Evolutionary conservation across 2,888 invertebrate genomes (phyloP).

Genomic region (Muscina levida): DNA sequence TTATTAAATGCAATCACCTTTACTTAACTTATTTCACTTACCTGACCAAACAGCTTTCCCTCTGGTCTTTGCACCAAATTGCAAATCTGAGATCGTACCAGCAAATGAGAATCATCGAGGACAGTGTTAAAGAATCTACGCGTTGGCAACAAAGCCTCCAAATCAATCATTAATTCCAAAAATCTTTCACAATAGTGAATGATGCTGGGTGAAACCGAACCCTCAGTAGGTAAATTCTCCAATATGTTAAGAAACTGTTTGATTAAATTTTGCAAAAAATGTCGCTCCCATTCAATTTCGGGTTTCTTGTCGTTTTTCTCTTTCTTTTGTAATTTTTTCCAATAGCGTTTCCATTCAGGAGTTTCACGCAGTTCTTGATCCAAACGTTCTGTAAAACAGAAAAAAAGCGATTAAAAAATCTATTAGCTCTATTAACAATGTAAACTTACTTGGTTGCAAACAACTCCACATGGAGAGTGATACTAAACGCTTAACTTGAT

Average conservation of each 20-base stretch:
- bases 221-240: slow-evolving; percentile 86
- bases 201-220: slow-evolving; percentile 82
- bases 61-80: slow-evolving; percentile 87
- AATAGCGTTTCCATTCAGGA: slow-evolving; percentile 95
- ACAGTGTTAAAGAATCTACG: slow-evolving; percentile 98
- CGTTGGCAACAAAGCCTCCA: slow-evolving; percentile 97
- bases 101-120: slow-evolving; percentile 95
- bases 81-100: slow-evolving; percentile 93
- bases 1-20: no score
- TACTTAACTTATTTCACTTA: slow-evolving; percentile 82
- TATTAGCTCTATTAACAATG: slow-evolving; percentile 46
- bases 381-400: slow-evolving; percentile 83
- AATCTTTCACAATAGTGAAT: slow-evolving; percentile 95
- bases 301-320: slow-evolving; percentile 84
- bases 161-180: slow-evolving; percentile 96
- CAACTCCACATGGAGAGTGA: slow-evolving; percentile 97
- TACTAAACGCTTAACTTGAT: slow-evolving; percentile 94
- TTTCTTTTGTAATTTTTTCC: slow-evolving; percentile 93
- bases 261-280: slow-evolving; percentile 90
- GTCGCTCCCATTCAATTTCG: slow-evolving; percentile 90
- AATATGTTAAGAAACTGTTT: slow-evolving; percentile 92
- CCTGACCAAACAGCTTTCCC: slow-evolving; percentile 95
- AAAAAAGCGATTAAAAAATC: not conserved
- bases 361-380: slow-evolving; percentile 92
- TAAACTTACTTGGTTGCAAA: slow-evolving; percentile 86